Evolutionary conservation across 2,113 vertebrate species (phyloP).

Genomic region (Phalacrocorax carbo): DNA sequence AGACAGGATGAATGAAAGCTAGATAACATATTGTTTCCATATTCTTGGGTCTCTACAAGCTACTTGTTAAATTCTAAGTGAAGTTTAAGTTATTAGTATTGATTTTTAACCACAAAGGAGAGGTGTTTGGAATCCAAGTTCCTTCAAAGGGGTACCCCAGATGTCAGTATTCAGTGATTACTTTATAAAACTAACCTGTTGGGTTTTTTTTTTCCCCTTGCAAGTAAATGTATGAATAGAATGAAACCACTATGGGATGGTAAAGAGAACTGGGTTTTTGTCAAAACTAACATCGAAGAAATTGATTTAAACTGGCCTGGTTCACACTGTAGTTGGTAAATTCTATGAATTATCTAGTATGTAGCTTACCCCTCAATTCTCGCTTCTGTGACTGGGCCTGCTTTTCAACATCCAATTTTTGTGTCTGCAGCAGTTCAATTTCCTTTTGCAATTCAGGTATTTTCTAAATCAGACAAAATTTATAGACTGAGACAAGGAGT

Average conservation of each 20-base stretch:
- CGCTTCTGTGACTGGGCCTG: slow-evolving; percentile 83
- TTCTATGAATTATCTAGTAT: background rate
- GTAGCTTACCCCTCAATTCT: slow-evolving; percentile 83
- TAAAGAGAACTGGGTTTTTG: background rate
- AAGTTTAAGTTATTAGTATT: background rate
- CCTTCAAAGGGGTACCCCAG: background rate
- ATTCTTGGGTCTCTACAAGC: background rate
- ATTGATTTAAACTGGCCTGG: background rate
- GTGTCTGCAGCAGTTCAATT: slow-evolving; percentile 84
- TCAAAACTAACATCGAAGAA: background rate
- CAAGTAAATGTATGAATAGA: background rate
- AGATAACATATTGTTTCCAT: background rate
- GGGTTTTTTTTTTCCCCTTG: background rate
- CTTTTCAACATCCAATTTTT: slow-evolving; percentile 82
- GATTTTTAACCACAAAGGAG: background rate
- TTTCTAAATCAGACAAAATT: slow-evolving; percentile 63
- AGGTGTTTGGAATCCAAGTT: background rate
- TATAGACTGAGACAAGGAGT: background rate
- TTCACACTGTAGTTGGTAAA: background rate
- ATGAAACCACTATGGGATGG: background rate
- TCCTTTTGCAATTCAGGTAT: slow-evolving; percentile 90
- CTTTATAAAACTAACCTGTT: background rate
- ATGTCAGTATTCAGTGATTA: background rate
- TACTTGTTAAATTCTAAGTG: background rate
- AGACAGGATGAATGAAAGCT: background rate